Evolutionary conservation across 2,797 vertebrate species (phyloP), one percentile per base, ranked within the genome.

Genomic region (Chelonia mydas): DNA sequence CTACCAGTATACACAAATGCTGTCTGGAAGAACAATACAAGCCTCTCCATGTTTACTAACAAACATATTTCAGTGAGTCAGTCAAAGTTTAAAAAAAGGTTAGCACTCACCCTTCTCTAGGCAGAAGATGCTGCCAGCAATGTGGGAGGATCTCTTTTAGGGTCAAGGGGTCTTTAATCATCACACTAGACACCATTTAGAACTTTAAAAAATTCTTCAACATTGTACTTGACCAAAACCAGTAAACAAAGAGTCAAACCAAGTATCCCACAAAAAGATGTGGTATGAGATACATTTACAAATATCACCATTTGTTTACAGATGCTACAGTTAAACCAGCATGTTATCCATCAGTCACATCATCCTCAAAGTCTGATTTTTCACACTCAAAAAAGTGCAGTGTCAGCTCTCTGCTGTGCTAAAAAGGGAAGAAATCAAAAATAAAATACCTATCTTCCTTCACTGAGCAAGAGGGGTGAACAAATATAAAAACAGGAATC

Each of bases 391-490:
- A 86, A 55, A 1, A 10, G 23, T 54, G 21, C 7, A 10, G 23
- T 54, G 27, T 65, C 61, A n/a, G 17, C 7, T 88, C 28, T 17
- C 8, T 47, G 51, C 23, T 84, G 1, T 65, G 15, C 10, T 95
- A 23, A 74, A 90, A 51, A 4, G 7, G 28, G 27, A 80, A 17
- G 50, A 0, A 0, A 87, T 10, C 1, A 86, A 90, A 95, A 57
- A 55, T 41, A 3, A 72, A 76, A 84, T 68, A 0, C 1, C 3
- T 2, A 28, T 11, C 0, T 49, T 49, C 81, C 81, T 23, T 88
- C 76, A 19, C 1, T 28, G 76, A 16, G 9, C 1, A 41, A 37
- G 5, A 51, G 49, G 8, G 87, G 80, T n/a, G 45, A 3, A 45
- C 1, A 13, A 77, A 90, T 33, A 61, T 1, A 1, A 84, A 92